phyloP scores from a whole-genome alignment of 2,797 vertebrate species.

The Lutjanus argentimaculatus region DNA sequence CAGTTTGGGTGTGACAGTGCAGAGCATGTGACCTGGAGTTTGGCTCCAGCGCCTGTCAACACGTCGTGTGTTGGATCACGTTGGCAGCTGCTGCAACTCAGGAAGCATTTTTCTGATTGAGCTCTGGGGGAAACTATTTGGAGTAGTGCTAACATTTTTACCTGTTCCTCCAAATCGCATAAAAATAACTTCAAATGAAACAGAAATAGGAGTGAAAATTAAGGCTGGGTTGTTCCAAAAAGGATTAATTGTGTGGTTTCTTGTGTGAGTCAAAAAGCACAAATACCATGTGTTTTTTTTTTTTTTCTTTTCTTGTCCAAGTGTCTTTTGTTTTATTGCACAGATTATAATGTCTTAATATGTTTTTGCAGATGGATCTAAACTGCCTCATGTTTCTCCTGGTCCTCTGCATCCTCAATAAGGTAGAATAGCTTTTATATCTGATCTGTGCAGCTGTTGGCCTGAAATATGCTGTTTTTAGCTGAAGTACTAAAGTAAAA shows the following conservation, averaged over 20 bases:
- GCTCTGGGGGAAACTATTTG: constrained; percentile 50
- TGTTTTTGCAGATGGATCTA: constrained; percentile 80
- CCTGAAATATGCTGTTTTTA: not conserved
- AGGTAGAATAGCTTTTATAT: constrained; percentile 78
- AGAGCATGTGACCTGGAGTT: constrained; percentile 11
- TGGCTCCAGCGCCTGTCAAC: constrained; percentile 44
- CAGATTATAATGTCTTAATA: not conserved
- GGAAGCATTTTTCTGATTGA: constrained; percentile 51
- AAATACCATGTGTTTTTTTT: not conserved
- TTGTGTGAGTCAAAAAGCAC: not conserved
- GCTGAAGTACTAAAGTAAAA: no score
- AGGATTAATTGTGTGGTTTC: no score
- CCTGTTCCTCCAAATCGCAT: constrained; percentile 32
- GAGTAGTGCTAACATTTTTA: constrained; percentile 49
- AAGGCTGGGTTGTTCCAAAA: no score
- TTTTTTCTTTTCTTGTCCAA: not conserved
- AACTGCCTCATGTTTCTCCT: constrained; percentile 75
- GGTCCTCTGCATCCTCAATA: constrained; percentile 73
- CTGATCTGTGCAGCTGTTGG: not conserved
- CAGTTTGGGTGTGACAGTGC: not conserved
- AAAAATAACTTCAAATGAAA: constrained; percentile 46
- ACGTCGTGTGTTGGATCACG: constrained; percentile 24
- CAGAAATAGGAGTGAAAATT: not conserved
- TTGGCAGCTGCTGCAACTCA: constrained; percentile 54
- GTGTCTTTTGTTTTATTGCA: not conserved